Evolutionary conservation across 2,888 invertebrate genomes (phyloP).

Genomic region (Drosophila subquinaria): DNA sequence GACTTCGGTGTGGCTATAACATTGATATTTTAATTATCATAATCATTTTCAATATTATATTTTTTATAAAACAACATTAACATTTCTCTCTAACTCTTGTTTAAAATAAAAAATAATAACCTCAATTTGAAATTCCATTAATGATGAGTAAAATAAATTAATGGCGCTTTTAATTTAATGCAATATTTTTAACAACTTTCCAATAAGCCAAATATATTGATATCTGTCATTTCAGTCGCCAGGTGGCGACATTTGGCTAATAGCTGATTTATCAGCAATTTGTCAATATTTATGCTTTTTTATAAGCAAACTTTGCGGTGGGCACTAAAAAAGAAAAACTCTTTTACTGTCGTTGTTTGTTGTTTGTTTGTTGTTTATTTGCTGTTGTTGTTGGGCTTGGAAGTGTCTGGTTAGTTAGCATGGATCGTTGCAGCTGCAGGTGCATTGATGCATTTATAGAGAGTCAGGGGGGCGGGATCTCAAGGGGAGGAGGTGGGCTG

Average conservation of each 20-base stretch:
- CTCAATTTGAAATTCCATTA: too few species aligned
- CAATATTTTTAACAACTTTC: background rate
- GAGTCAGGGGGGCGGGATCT: background rate
- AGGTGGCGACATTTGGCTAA: conserved; percentile 45
- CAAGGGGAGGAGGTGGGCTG: background rate
- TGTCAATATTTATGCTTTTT: conserved; percentile 47
- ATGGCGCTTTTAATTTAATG: background rate
- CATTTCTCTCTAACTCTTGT: too few species aligned
- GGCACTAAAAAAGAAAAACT: conserved; percentile 19
- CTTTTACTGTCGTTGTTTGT: conserved; percentile 13
- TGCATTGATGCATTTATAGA: conserved; percentile 35
- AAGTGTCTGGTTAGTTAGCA: conserved; percentile 36
- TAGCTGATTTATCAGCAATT: conserved; percentile 46
- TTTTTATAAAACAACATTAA: background rate
- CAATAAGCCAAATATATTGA: background rate
- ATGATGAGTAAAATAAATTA: too few species aligned
- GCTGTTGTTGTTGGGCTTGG: conserved; percentile 1
- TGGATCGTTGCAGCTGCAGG: conserved; percentile 48
- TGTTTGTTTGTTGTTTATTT: conserved; percentile 11
- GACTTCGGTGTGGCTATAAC: background rate
- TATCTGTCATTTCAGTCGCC: conserved; percentile 5
- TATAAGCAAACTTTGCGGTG: conserved; percentile 40
- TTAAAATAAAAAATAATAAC: too few species aligned
- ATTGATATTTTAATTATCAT: background rate
- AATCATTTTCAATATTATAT: background rate